Evolutionary conservation across 1,140 invertebrate species (phyloP), one percentile per base, ranked within the genome.

Genomic region (Xylocopa sonorina): DNA sequence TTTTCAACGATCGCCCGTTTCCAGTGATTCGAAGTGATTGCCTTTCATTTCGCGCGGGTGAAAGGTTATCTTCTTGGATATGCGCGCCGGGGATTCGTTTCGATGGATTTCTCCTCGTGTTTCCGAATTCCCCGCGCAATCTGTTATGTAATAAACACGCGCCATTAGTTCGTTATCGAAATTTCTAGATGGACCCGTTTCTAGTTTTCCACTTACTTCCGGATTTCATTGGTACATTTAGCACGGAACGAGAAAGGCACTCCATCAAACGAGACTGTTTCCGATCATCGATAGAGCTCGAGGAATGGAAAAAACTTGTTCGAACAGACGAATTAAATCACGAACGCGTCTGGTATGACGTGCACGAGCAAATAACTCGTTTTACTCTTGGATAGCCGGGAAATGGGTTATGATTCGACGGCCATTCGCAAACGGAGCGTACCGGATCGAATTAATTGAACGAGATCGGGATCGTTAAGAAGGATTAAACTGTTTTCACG

Each of bases 401-500:
- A 62, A 62, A n/a, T 50, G 43, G n/a, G n/a, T 73, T 73, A 21
- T 73, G 57, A 62, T 34, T 62, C 51, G 27, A 71, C 51, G 14
- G 64, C 12, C 27, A 55, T 34, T 18, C 43, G 32, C 16, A 16
- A 0, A 18, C 41, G 14, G 34, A 55, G 43, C 27, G 29, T 48
- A 71, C 77, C 41, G 27, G 55, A 73, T 73, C 27, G 69, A 60
- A 71, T 71, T 60, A 71, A 78, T 60, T 71, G 66, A 43, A 43
- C 24, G 82, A 79, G 83, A 74, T 82, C 78, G 27, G 12, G 74
- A 78, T 80, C 75, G 75, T 83, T 87, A 83, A 85, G 48, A 48
- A 78, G 77, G 58, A 75, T 85, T 85, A 85, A 87, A 85, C 78
- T 48, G 64, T 34, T 77, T 80, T 74, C 53, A 51, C n/a, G n/a